phyloP scores from a whole-genome alignment of 2,888 invertebrate species.

The Drosophila austrosaltans region DNA sequence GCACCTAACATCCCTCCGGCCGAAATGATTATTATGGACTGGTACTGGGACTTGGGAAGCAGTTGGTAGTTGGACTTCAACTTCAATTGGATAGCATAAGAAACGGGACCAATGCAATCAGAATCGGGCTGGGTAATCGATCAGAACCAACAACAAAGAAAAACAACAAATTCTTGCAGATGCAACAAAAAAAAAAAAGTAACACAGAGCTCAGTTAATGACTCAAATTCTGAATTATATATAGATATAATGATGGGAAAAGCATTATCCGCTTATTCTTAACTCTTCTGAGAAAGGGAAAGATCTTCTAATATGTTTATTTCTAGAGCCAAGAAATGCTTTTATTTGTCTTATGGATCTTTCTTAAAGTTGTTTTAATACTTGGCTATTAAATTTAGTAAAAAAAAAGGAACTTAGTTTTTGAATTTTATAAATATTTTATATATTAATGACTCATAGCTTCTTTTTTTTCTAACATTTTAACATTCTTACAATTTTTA shows the following conservation, averaged over 20 bases:
- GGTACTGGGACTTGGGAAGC: constrained; percentile 48
- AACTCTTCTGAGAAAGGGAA: constrained; percentile 3
- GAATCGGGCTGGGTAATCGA: constrained; percentile 43
- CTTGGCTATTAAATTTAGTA: too few relatives aligned
- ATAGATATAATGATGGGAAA: constrained; percentile 46
- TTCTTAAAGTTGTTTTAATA: background rate
- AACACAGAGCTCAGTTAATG: constrained; percentile 44
- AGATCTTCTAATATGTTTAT: background rate
- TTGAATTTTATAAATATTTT: background rate
- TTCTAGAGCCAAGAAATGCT: background rate
- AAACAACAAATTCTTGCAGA: constrained; percentile 34
- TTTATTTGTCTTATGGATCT: background rate
- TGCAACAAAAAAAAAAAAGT: constrained; percentile 22
- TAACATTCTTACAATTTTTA: too few relatives aligned
- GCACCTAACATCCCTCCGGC: constrained; percentile 73
- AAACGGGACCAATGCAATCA: constrained; percentile 36
- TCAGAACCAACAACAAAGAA: constrained; percentile 29
- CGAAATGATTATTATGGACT: constrained; percentile 60
- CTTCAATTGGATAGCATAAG: background rate
- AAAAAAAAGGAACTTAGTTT: too few relatives aligned
- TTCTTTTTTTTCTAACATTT: too few relatives aligned
- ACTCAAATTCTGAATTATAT: constrained; percentile 32
- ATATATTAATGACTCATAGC: too few relatives aligned
- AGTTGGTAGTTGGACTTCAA: constrained; percentile 5
- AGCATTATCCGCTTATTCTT: constrained; percentile 17